Evolutionary conservation across 2,113 vertebrate species (phyloP), one percentile per base, ranked within the genome.

Genomic region (Dromiciops gliroides): DNA sequence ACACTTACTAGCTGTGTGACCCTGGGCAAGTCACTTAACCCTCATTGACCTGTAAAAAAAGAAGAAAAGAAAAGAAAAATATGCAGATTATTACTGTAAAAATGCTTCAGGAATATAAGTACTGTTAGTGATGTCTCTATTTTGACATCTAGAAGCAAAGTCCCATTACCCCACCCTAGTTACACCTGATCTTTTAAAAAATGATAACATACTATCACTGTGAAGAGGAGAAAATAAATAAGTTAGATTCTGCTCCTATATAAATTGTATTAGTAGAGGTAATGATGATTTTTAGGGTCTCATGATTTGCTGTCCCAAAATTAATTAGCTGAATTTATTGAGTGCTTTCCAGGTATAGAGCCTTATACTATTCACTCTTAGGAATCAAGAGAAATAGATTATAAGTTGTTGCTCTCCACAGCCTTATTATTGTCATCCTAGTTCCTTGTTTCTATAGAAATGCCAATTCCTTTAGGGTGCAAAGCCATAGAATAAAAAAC

Each of bases 391-490:
- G n/a, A 51, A 94, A 48, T 53, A 92, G 48, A 50, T 60, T 51
- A 44, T 52, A 89, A 67, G 26, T 88, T 67, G 51, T 24, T 67
- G 60, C 8, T 56, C 92, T 92, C 83, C 92, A 90, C 92, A 94
- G 90, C n/a, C 49, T 52, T 51, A 89, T 28, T 53, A 94, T 93
- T 44, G 22, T 90, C 94, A 51, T 83, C 89, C 52, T 94, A 9
- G 31, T 93, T 48, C 9, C 83, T 95, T 94, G 49, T 26, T 94
- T 50, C 22, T 94, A 23, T 93, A 51, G 44, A 90, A 48, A 52
- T 89, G 91, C 49, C 52, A 49, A 50, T 60, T 91, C 89, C 93
- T 93, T 90, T 47, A 60, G 51, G 14, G 44, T 26, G 22, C 16
- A 92, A 48, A 50, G 16, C 5, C 49, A 88, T 51, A 48, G 51